Percentiles rank a stretch among this genome's conserved stretches.
phyloP scores from a whole-genome alignment of 2,888 invertebrate species.

The Tyria jacobaeae region DNA sequence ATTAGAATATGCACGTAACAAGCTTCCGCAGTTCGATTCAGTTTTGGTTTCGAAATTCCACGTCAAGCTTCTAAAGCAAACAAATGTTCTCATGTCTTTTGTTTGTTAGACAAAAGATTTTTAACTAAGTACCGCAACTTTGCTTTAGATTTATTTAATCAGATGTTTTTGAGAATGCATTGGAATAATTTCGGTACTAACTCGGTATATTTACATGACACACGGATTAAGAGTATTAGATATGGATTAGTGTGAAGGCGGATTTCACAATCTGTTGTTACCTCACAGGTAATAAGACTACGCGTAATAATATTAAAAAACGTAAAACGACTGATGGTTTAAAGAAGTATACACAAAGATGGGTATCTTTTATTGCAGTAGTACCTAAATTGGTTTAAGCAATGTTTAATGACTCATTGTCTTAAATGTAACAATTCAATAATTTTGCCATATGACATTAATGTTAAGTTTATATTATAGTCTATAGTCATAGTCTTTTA shows the following conservation, averaged over 20 bases:
- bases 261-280: constrained; percentile 36
- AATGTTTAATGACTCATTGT: no score
- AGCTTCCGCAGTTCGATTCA: constrained; percentile 12
- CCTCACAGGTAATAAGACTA: neutral
- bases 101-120: constrained; percentile 57
- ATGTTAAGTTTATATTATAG: no score
- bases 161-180: constrained; percentile 73
- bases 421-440: no score
- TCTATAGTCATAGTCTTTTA: no score
- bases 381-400: no score
- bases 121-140: constrained; percentile 52
- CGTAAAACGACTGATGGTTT: neutral
- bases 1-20: neutral
- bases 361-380: no score
- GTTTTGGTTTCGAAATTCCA: constrained; percentile 30
- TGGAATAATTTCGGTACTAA: constrained; percentile 51
- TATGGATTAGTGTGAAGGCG: constrained; percentile 47
- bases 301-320: no score
- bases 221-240: constrained; percentile 53
- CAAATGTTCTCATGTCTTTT: constrained; percentile 32
- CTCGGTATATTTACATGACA: constrained; percentile 56
- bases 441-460: no score
- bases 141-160: constrained; percentile 80
- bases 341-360: no score
- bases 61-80: constrained; percentile 41